Evolutionary conservation across 2,113 vertebrate genomes (phyloP), one percentile per base, ranked within the genome.

Genomic region (Corythoichthys intestinalis): DNA sequence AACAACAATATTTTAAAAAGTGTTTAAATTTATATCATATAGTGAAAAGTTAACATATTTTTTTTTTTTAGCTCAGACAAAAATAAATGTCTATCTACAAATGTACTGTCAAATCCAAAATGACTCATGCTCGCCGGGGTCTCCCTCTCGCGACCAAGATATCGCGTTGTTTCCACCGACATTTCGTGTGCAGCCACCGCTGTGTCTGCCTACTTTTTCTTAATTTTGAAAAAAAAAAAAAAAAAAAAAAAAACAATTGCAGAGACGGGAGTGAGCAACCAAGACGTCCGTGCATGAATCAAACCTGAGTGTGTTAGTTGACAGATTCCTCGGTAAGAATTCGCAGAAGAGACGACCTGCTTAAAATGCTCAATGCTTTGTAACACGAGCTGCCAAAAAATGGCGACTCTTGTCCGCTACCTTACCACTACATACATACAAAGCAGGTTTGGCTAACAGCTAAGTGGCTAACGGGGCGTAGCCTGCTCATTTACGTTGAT

Each of bases 321-420:
- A 80, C 75, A 76, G 9, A 77, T 74, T 69, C 82, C 72, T 89
- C 85, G 87, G 87, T 89, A 89, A 89, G 87, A 83, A 74, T 65
- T 41, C 3, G 17, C 57, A 78, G 62, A 62, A 49, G 72, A 65
- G 80, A 69, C 65, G 54, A 60, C 6, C 46, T 69, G 60, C 66
- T 62, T 58, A 35, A 65, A 65, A 57, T 68, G 17, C 67, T 41
- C 62, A 75, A 67, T 14, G 38, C 54, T 58, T 57, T 58, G 35
- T 47, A 60, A 61, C 50, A 48, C 60, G 41, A 70, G 70, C 60
- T 69, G 75, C 70, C 15, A 66, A 12, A 35, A 67, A 70, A 73
- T 37, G 8, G 49, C 34, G 50, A 54, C 47, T 56, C 49, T 62
- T 58, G 65, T 37, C 72, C 53, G 70, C 14, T 54, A 46, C 47